A percentile compares a stretch with the other conserved stretches of the same genome.
Evolutionary conservation across 2,797 vertebrate genomes (phyloP).

Genomic region (Pseudomugil gertrudae): DNA sequence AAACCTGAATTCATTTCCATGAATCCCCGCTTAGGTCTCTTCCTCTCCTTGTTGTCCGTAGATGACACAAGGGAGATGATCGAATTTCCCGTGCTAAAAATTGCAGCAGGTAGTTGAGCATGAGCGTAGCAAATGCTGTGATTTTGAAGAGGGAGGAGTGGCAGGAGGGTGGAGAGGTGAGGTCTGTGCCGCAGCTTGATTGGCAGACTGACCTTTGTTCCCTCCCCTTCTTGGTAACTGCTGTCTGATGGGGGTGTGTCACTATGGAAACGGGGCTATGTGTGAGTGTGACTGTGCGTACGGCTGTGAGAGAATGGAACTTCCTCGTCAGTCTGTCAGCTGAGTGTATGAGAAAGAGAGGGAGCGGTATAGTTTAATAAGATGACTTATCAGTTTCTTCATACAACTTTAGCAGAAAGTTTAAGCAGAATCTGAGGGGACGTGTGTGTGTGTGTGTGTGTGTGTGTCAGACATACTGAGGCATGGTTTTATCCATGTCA

Average conservation of each 20-base stretch:
- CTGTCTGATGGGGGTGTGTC: slow-evolving; percentile 71
- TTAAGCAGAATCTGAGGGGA: not conserved
- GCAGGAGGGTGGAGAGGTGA: slow-evolving; percentile 32
- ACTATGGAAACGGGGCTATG: slow-evolving; percentile 71
- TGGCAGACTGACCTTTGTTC: slow-evolving; percentile 61
- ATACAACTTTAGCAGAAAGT: slow-evolving; percentile 14
- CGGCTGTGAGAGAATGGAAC: slow-evolving; percentile 66
- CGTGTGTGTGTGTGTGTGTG: slow-evolving; percentile 11
- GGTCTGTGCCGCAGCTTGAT: slow-evolving; percentile 43
- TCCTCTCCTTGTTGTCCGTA: not conserved
- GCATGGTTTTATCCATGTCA: slow-evolving; percentile 46
- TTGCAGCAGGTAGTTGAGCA: not conserved
- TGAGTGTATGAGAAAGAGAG: slow-evolving; percentile 36
- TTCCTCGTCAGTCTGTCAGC: slow-evolving; percentile 67
- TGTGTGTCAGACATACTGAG: slow-evolving; percentile 28
- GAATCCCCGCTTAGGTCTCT: not conserved
- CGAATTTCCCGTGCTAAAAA: not conserved
- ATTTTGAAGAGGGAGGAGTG: slow-evolving; percentile 42
- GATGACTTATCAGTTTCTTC: slow-evolving; percentile 7
- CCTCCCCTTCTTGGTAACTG: slow-evolving; percentile 53
- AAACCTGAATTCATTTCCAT: slow-evolving; percentile 34
- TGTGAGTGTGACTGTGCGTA: slow-evolving; percentile 28
- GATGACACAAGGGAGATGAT: not conserved
- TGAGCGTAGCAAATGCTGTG: slow-evolving; percentile 3
- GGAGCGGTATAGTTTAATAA: slow-evolving; percentile 17